Evolutionary conservation across 1,140 invertebrate genomes (phyloP).

Genomic region (Saccostrea cuccullata): DNA sequence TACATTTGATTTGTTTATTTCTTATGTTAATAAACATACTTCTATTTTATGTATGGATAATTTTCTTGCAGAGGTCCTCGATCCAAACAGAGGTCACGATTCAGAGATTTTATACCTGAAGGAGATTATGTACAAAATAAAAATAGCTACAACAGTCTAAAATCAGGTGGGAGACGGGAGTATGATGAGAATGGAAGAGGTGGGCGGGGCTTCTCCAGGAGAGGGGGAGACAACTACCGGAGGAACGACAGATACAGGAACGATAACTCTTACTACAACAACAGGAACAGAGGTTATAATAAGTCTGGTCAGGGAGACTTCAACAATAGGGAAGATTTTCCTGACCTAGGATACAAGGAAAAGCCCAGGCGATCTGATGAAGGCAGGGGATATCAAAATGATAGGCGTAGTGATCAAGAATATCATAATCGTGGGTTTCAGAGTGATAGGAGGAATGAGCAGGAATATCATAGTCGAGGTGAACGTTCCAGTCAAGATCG

Average conservation of each 20-base stretch:
- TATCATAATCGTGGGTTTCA: background rate
- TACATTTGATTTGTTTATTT: too few species aligned
- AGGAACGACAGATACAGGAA: constrained; percentile 2
- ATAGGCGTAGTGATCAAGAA: constrained; percentile 1
- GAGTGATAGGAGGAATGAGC: background rate
- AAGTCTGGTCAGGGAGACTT: background rate
- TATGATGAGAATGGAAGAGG: constrained; percentile 16
- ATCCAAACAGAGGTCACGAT: constrained; percentile 45
- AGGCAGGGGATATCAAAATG: constrained; percentile 14
- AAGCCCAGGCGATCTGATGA: constrained; percentile 14
- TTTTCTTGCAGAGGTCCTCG: constrained; percentile 52
- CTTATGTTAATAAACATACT: too few species aligned
- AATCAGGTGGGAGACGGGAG: constrained; percentile 18
- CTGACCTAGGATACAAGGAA: constrained; percentile 5
- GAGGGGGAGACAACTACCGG: background rate
- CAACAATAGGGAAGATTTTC: constrained; percentile 8
- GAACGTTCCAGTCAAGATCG: constrained; percentile 15
- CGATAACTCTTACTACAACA: background rate
- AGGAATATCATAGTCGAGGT: constrained; percentile 15
- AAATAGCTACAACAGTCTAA: constrained; percentile 42
- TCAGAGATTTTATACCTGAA: constrained; percentile 59
- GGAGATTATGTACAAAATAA: constrained; percentile 36
- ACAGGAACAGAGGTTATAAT: constrained; percentile 11
- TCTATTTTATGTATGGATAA: too few species aligned
- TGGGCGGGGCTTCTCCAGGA: constrained; percentile 6